phyloP scores from a whole-genome alignment of 2,113 vertebrate species.

The Ellobius talpinus region DNA sequence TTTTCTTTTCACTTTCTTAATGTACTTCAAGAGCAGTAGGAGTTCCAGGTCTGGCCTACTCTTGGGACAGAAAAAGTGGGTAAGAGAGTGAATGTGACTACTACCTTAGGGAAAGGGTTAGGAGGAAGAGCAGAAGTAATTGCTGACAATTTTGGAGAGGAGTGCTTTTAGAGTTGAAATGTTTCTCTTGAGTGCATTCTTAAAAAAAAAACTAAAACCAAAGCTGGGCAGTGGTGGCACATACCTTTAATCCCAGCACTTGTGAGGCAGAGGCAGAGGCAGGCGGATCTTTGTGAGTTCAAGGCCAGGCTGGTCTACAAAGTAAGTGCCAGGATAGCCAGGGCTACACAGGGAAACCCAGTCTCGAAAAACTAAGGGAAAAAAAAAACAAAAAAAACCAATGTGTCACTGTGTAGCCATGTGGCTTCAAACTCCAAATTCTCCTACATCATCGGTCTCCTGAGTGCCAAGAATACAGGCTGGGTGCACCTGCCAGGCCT shows the following conservation, averaged over 20 bases:
- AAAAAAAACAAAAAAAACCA: background rate
- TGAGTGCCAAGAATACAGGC: background rate
- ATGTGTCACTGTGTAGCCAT: background rate
- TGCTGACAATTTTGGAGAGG: conserved; percentile 54
- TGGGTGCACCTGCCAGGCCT: background rate
- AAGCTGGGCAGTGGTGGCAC: no score
- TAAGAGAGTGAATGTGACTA: background rate
- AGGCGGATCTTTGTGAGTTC: no score
- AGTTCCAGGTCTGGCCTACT: conserved; percentile 11
- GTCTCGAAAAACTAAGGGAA: no score
- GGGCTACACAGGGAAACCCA: no score
- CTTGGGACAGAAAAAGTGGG: background rate
- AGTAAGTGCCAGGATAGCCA: no score
- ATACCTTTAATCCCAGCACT: no score
- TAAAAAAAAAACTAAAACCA: background rate
- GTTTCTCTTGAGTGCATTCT: conserved; percentile 31
- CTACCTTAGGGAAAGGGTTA: background rate
- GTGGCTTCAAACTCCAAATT: background rate
- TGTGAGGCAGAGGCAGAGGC: no score
- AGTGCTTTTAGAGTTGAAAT: conserved; percentile 54
- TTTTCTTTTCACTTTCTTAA: conserved; percentile 22
- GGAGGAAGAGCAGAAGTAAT: conserved; percentile 27
- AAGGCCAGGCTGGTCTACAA: no score
- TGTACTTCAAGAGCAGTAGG: conserved; percentile 14
- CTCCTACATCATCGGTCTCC: background rate